Conservation (phyloP, 2,797 vertebrate species). For the Epinephelus coioides region DNA sequence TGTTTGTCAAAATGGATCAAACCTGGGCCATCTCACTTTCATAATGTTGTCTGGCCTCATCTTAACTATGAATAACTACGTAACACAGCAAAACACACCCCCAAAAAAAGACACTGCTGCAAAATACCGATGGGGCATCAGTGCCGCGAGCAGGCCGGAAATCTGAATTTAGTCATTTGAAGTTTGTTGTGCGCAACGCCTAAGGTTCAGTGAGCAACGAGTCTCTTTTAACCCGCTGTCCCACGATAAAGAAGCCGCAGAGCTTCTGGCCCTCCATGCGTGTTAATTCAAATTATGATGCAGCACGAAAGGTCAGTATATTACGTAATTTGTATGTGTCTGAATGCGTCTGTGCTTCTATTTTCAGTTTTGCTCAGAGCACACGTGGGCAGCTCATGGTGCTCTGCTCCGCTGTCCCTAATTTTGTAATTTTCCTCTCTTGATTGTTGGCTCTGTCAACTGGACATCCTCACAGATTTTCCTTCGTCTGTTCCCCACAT, state of each 20-base stretch:
- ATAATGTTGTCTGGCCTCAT: background rate
- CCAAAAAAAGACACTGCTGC: background rate
- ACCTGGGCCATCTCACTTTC: background rate
- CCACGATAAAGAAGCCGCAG: background rate
- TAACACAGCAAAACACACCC: background rate
- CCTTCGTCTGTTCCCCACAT: conserved; percentile 19
- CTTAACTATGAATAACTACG: background rate
- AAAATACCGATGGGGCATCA: background rate
- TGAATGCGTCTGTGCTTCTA: background rate
- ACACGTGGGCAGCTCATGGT: conserved; percentile 14
- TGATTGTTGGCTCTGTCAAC: conserved; percentile 1
- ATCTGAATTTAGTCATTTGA: conserved; percentile 16
- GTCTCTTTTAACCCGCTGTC: conserved; percentile 23
- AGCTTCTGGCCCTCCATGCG: conserved; percentile 10
- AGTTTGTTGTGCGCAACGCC: conserved; percentile 14
- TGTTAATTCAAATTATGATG: conserved; percentile 30
- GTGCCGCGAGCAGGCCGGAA: background rate
- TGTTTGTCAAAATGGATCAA: no score
- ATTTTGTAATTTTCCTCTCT: background rate
- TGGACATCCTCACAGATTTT: conserved; percentile 1
- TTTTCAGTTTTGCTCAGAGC: conserved; percentile 3
- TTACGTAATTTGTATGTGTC: conserved; percentile 33
- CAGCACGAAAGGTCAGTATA: conserved; percentile 11
- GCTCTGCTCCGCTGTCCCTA: conserved; percentile 4
- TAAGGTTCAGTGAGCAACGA: conserved; percentile 20